A percentile compares a stretch with the other conserved stretches of the same genome.
Evolutionary conservation across 1,140 invertebrate species (phyloP).

Genomic region (Rhyacophila brunnea): DNA sequence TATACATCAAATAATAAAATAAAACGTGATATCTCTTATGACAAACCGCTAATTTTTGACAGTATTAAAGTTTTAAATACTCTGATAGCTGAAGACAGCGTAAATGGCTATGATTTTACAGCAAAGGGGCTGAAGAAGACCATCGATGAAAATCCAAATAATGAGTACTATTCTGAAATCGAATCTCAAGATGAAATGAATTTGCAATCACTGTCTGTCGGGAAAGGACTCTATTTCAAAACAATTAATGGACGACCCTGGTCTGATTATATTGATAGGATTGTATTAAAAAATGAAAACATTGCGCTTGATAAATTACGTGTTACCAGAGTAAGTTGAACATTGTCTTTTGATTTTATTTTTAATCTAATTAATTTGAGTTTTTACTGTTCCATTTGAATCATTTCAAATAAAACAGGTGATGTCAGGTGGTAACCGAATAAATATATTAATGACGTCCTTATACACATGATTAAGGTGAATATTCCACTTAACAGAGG

Average conservation of each 20-base stretch:
- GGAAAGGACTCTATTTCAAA: conserved; percentile 35
- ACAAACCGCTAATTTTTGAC: conserved; percentile 28
- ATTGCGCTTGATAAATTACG: conserved; percentile 41
- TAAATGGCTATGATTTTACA: conserved; percentile 30
- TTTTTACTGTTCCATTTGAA: too few relatives aligned
- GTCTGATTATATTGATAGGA: conserved; percentile 40
- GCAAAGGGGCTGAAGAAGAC: conserved; percentile 15
- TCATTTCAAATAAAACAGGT: too few relatives aligned
- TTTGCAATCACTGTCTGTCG: conserved; percentile 18
- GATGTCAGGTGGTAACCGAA: too few relatives aligned
- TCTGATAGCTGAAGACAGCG: conserved; percentile 32
- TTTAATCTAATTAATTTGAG: too few relatives aligned
- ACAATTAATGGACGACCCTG: conserved; percentile 42
- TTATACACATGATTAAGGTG: too few relatives aligned
- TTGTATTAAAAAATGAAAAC: conserved; percentile 44
- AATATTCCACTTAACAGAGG: too few relatives aligned
- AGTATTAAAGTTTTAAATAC: conserved; percentile 33
- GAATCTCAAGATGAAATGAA: conserved; percentile 4
- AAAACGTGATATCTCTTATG: neutral
- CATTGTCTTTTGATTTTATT: too few relatives aligned
- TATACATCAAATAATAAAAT: conserved; percentile 12
- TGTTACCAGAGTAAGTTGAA: conserved; percentile 48
- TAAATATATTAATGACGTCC: too few relatives aligned
- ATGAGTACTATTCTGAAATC: neutral
- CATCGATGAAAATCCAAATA: conserved; percentile 13